phyloP scores from a whole-genome alignment of 2,113 vertebrate species.

The Myrmecophaga tridactyla region DNA sequence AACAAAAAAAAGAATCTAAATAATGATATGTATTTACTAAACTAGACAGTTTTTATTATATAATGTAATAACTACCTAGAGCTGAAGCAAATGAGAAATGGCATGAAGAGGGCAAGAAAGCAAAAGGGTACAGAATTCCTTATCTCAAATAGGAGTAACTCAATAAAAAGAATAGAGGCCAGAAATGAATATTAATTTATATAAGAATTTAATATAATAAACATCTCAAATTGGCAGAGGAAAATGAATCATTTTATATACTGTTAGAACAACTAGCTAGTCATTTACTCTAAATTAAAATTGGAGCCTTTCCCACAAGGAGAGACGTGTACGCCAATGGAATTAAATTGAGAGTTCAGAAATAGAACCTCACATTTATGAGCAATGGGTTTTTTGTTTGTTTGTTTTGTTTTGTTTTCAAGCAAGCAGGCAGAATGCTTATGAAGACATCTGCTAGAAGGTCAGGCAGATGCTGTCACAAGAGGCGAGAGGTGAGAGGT shows the following conservation, averaged over 20 bases:
- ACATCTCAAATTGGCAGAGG: not conserved
- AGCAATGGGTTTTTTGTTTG: no score
- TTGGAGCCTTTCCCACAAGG: not conserved
- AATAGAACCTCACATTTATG: no score
- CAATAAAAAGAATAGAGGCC: not conserved
- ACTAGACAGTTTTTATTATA: not conserved
- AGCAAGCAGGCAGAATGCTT: no score
- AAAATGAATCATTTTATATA: not conserved
- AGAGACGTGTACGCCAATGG: no score
- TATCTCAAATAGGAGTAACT: not conserved
- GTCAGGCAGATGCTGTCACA: no score
- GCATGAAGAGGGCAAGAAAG: not conserved
- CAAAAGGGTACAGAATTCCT: not conserved
- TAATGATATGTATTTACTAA: not conserved
- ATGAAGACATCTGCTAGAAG: no score
- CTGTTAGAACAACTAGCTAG: not conserved
- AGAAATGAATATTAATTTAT: not conserved
- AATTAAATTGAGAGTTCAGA: no score
- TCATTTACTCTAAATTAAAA: not conserved
- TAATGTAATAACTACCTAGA: not conserved
- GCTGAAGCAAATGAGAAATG: not conserved
- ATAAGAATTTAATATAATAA: not conserved
- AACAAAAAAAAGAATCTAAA: not conserved
- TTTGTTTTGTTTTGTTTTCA: no score
- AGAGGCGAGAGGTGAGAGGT: no score